These are phyloP conservation scores for Hozukius guyotensis DNA, from an alignment of 2,797 vertebrate species.

Conservation along the genomic window DNA sequence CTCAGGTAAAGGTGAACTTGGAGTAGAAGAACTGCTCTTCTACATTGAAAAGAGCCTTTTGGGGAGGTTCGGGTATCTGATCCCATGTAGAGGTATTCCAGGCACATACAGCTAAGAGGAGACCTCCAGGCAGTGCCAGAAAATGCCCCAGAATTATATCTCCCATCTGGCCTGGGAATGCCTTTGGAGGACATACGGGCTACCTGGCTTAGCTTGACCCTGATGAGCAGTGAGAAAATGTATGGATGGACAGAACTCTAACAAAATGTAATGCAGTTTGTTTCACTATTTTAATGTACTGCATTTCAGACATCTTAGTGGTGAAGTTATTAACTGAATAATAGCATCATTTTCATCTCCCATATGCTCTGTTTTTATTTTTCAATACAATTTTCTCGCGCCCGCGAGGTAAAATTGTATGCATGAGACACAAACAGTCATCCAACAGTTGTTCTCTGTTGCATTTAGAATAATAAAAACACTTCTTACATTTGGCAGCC, in stretches of 20 bases:
- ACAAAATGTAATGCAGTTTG: background rate
- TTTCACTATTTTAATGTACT: background rate
- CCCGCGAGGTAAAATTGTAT: constrained; percentile 7
- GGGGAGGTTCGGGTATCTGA: background rate
- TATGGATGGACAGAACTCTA: background rate
- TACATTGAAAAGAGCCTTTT: background rate
- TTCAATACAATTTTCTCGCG: background rate
- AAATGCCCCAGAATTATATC: background rate
- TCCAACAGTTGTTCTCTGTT: background rate
- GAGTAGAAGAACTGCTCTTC: background rate
- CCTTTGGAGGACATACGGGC: background rate
- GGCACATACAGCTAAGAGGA: background rate
- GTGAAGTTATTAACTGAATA: background rate
- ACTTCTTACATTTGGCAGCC: background rate
- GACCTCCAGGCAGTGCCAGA: background rate
- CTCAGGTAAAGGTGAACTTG: background rate
- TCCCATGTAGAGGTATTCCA: background rate
- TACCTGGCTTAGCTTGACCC: background rate
- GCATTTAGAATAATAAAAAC: constrained; percentile 13
- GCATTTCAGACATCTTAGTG: background rate
- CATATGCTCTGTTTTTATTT: constrained; percentile 1
- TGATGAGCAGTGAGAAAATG: background rate
- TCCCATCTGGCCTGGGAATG: constrained; percentile 4
- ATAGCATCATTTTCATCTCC: background rate
- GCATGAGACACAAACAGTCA: constrained; percentile 18